Conservation (phyloP, 2,113 vertebrate species). For the Pygoscelis adeliae region DNA sequence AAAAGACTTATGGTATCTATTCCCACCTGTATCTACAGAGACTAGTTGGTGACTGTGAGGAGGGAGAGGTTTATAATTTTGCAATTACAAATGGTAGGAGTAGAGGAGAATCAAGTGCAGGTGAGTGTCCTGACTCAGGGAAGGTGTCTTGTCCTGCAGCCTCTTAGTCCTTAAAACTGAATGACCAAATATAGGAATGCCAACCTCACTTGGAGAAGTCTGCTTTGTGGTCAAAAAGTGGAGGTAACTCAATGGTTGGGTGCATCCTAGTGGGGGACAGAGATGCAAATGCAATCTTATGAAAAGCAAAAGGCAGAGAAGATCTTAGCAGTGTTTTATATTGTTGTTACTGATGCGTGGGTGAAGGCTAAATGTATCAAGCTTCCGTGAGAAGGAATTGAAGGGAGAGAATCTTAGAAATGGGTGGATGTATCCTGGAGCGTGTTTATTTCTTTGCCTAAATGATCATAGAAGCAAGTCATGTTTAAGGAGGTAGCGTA, state of each 20-base stretch:
- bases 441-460: not conserved
- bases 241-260: not conserved
- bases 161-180: not conserved
- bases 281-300: not conserved
- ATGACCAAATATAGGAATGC: not conserved
- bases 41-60: fast-evolving
- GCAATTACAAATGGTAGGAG: not conserved
- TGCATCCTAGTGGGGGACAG: too few relatives aligned
- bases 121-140: not conserved
- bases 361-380: not conserved
- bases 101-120: not conserved
- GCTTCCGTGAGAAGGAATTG: not conserved
- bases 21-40: not conserved
- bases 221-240: not conserved
- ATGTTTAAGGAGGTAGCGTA: not conserved
- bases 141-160: not conserved
- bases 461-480: not conserved
- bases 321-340: not conserved
- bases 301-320: not conserved
- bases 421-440: not conserved
- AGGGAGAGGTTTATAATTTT: not conserved
- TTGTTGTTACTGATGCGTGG: not conserved
- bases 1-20: not conserved
- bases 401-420: not conserved
- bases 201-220: not conserved